A percentile compares a stretch with the other conserved stretches of the same genome.
Evolutionary conservation across 2,797 vertebrate genomes (phyloP).

Genomic region (Lates japonicus): DNA sequence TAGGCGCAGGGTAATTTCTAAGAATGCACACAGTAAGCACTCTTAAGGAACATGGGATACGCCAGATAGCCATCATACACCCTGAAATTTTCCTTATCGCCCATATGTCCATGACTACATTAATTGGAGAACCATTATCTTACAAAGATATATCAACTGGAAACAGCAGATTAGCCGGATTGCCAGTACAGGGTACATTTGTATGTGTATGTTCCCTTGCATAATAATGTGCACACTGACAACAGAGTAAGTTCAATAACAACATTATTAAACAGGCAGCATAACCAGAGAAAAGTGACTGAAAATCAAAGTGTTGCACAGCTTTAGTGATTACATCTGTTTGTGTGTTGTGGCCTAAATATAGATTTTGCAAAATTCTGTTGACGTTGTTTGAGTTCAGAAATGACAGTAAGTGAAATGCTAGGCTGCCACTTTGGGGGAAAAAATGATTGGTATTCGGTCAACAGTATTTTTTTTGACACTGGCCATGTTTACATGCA

Average conservation of each 20-base stretch:
- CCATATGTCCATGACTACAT: neutral
- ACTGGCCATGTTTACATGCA: neutral
- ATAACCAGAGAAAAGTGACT: neutral
- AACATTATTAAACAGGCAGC: neutral
- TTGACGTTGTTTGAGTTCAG: neutral
- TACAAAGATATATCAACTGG: neutral
- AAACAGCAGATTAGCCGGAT: neutral
- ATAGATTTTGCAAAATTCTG: neutral
- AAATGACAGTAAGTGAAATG: neutral
- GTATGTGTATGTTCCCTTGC: neutral
- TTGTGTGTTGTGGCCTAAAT: constrained; percentile 9
- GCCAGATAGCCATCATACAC: neutral
- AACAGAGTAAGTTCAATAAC: neutral
- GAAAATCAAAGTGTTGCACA: neutral
- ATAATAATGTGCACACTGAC: neutral
- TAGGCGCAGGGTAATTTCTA: no score
- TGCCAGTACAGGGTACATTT: neutral
- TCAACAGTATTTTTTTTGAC: neutral
- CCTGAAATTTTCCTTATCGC: neutral
- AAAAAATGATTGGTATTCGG: neutral
- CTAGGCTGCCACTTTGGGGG: neutral
- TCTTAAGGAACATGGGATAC: neutral
- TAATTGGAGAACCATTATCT: neutral
- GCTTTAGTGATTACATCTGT: neutral
- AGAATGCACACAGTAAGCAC: neutral